Evolutionary conservation across 2,888 invertebrate genomes (phyloP).

Genomic region (Cheilosia urbana): DNA sequence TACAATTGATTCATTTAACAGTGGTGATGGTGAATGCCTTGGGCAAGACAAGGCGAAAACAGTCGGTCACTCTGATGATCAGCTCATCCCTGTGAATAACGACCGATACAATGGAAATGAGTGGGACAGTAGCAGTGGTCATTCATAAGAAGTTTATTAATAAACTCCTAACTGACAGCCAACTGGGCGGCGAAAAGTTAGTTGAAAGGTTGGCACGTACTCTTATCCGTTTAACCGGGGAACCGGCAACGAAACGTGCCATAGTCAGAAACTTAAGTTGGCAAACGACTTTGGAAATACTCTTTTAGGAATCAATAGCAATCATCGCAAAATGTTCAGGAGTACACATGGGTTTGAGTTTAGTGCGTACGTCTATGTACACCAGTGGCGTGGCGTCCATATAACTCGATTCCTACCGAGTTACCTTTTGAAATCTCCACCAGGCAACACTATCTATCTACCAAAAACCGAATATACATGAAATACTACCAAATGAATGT

Average conservation of each 20-base stretch:
- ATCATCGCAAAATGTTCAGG: background rate
- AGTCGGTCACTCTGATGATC: no score
- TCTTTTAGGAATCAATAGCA: background rate
- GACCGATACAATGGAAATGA: no score
- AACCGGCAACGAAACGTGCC: slow-evolving; percentile 6
- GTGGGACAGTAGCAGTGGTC: background rate
- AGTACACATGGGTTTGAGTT: background rate
- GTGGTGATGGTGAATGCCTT: no score
- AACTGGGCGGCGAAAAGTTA: background rate
- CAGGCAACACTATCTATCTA: no score
- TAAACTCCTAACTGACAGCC: slow-evolving; percentile 5
- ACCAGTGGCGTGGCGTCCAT: no score
- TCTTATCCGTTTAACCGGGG: background rate
- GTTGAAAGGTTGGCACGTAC: slow-evolving; percentile 5
- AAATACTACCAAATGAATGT: no score
- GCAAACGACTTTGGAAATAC: background rate
- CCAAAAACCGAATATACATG: no score
- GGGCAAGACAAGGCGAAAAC: no score
- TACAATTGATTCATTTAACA: no score
- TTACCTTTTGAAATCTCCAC: no score
- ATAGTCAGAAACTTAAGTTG: background rate
- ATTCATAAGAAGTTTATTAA: slow-evolving; percentile 22
- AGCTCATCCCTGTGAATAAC: no score
- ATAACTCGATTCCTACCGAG: no score
- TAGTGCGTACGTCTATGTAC: background rate